Base-by-base conservation (phyloP, 2,888 invertebrate species). In the Luperina nickerlii region DNA sequence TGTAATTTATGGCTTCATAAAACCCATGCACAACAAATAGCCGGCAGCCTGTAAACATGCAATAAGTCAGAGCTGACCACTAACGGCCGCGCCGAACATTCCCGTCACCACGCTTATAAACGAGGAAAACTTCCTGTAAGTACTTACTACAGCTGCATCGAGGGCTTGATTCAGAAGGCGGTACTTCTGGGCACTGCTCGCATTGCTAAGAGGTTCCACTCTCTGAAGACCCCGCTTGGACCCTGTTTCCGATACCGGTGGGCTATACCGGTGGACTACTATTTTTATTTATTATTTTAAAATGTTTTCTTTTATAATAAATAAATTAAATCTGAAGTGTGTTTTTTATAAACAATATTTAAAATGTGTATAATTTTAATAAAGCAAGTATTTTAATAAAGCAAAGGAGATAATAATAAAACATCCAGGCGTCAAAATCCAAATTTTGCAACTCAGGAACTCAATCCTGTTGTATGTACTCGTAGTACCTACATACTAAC, bases 1-100 rank as follows among this genome's bases (percentile, higher is more conserved):
- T 81, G 54, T 27, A 57, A 81, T 81, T 70, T 62, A 71, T n/a
- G 9, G 42, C 24, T 45, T 62, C 18, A 18, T 63, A 72, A 81
- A 78, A 24, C 63, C 32, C 62, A n/a, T 72, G n/a, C 72, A 63
- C 73, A 72, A 72, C 51, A 81, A 62, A 63, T 32, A 63, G 15
- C 51, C n/a, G 27, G 24, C 27, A 45, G 54, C 18, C 60, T 78
- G 65, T 45, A 32, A 54, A 78, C 71, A 68, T 68, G 54, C 71
- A 45, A 78, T 82, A 84, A 65, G 57, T 81, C 67, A 72, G 68
- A 68, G 63, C 79, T 32, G 67, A 42, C 72, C 79, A 57, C 84
- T 84, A 65, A 72, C 79, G 57, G 72, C 15, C 81, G 51, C 24
- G 9, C 15, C 18, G 48, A n/a, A 48, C 78, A 57, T 63, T 38